These are phyloP conservation scores for Enteromius mattozi DNA, from an alignment of 2,797 vertebrate species.

Conservation along the genomic window DNA sequence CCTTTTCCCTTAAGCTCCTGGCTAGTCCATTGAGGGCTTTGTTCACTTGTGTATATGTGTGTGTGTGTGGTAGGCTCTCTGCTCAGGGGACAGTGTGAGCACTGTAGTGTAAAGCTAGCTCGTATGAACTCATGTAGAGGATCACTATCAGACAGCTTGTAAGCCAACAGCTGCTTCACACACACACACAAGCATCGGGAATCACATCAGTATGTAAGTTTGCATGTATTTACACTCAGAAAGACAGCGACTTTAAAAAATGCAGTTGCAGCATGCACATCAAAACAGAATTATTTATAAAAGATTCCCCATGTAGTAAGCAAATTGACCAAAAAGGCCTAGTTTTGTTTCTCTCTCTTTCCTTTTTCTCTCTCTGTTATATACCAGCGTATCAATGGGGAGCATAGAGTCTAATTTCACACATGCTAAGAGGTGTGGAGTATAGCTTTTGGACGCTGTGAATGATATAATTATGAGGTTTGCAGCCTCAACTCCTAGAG, in stretches of 20 bases:
- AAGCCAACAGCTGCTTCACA: slow-evolving; percentile 52
- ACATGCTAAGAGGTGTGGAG: slow-evolving; percentile 44
- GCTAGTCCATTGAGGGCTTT: slow-evolving; percentile 50
- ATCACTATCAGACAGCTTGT: slow-evolving; percentile 46
- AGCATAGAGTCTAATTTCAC: slow-evolving; percentile 47
- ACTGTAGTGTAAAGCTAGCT: slow-evolving; percentile 42
- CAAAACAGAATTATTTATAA: neutral
- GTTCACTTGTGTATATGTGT: slow-evolving; percentile 14
- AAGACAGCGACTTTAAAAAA: neutral
- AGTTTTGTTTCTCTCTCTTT: neutral
- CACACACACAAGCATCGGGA: neutral
- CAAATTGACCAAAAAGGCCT: neutral
- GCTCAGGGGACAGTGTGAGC: slow-evolving; percentile 42
- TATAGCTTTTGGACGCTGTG: slow-evolving; percentile 21
- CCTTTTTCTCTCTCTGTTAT: neutral
- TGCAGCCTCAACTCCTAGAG: slow-evolving; percentile 23
- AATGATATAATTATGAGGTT: slow-evolving; percentile 48
- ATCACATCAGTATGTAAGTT: neutral
- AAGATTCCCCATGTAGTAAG: neutral
- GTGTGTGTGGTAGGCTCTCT: slow-evolving; percentile 16
- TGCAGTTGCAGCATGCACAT: neutral
- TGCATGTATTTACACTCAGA: neutral
- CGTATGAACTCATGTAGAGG: slow-evolving; percentile 26
- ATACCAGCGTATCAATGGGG: neutral
- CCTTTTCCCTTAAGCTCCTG: slow-evolving; percentile 29